Base-by-base conservation (phyloP, 2,888 invertebrate species). In the Coleophora deauratella region DNA sequence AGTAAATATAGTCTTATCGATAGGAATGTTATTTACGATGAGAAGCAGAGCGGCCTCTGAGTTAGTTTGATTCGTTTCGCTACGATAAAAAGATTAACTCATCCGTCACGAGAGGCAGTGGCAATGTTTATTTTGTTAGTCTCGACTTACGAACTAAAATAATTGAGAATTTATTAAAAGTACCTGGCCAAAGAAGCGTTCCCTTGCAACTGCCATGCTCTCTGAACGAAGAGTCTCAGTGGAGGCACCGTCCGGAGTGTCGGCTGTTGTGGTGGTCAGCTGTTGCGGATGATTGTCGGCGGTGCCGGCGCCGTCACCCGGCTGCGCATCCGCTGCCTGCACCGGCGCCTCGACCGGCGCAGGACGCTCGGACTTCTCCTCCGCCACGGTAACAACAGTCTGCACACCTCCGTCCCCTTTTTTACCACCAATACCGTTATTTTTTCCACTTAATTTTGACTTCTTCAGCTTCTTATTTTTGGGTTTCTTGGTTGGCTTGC, bases 151-250 rank as follows among this genome's bases (percentile, higher is more conserved):
- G 11, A 33, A 33, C 35, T 4, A 41, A 35, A 43, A 42, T 33
- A 40, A 45, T 43, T 35, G 44, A 47, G 44, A 30, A 1, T 31
- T 14, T 15, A 10, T 40, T 30, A 45, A 38, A 40, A 45, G 49
- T 74, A 84, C 85, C 85, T 84, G 77, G 55, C 72, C 72, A 49
- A 85, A 84, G 64, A 85, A 85, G 47, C 84, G 72, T 59, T 84
- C 84, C 52, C 85, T 68, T 13, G 85, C 85, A 37, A 68, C 71
- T 15, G 85, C 76, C 58, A 78, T 77, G 54, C 73, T 79, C 55
- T 82, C 79, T 47, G 59, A 67, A 13, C 64, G 68, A 28, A 72
- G 63, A 46, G 58, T 63, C 52, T 74, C 72, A 13, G 59, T 55
- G 38, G 69, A 71, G 9, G 65, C 50, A 6, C 44, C 54, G 54